phyloP scores from a whole-genome alignment of 1,140 invertebrate species.

The Dolichoris vasculosae region DNA sequence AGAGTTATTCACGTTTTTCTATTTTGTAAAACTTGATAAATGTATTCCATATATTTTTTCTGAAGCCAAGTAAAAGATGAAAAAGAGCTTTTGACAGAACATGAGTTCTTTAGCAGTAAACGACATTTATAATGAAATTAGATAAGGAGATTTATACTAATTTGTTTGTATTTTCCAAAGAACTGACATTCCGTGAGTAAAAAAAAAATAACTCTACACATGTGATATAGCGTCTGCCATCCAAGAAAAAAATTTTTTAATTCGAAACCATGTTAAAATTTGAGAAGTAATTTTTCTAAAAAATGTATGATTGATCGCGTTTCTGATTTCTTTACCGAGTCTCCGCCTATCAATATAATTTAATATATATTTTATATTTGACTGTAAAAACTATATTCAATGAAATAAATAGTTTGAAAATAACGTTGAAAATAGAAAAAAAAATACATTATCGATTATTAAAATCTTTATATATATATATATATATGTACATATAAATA shows the following conservation, averaged over 20 bases:
- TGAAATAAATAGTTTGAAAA: too few relatives aligned
- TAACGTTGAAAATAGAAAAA: too few relatives aligned
- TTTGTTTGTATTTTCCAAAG: constrained; percentile 45
- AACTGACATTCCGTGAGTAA: constrained; percentile 3
- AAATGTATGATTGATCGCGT: constrained; percentile 28
- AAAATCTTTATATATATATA: too few relatives aligned
- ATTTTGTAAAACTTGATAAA: constrained; percentile 3
- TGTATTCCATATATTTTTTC: neutral
- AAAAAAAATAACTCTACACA: neutral
- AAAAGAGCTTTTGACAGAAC: constrained; percentile 25
- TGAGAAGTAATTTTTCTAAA: neutral
- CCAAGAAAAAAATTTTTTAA: neutral
- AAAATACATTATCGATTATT: too few relatives aligned
- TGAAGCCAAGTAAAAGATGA: neutral
- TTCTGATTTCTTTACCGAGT: constrained; percentile 3
- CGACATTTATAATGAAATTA: constrained; percentile 36
- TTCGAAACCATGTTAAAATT: neutral
- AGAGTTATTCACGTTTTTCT: neutral
- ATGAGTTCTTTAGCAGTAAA: neutral
- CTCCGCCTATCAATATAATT: neutral
- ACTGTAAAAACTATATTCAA: neutral
- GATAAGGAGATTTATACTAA: constrained; percentile 26
- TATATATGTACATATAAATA: too few relatives aligned
- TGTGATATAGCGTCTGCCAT: neutral
- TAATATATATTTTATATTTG: neutral